Conservation (phyloP, 2,888 invertebrate species). For the Ochropacha duplaris region DNA sequence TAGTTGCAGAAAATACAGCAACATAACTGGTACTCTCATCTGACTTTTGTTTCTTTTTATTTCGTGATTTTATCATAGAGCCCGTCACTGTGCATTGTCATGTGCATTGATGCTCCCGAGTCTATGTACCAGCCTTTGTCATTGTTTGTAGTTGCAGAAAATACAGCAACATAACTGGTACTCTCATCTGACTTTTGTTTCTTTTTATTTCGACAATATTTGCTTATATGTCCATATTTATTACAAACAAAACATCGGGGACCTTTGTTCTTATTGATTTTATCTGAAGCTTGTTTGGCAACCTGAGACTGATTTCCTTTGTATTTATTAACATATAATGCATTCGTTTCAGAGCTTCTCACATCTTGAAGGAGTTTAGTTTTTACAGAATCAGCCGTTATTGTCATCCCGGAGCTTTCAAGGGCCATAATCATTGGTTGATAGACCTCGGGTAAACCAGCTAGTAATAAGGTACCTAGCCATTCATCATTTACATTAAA, state of each 20-base stretch:
- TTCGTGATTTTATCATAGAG: conserved; percentile 6
- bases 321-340: conserved; percentile 1
- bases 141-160: neutral
- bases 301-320: neutral
- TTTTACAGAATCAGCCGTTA: conserved; percentile 7
- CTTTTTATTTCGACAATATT: neutral
- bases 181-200: no score
- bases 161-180: neutral
- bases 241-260: neutral
- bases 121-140: conserved; percentile 1
- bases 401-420: conserved; percentile 8
- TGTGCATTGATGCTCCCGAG: conserved; percentile 10
- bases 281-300: no score
- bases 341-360: neutral
- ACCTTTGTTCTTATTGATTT: no score
- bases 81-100: conserved; percentile 8
- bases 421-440: conserved; percentile 9
- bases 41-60: neutral
- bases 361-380: conserved; percentile 9
- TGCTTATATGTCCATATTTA: neutral
- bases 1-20: conserved; percentile 1
- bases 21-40: neutral
- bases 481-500: conserved; percentile 8
- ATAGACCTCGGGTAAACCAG: conserved; percentile 6
- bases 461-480: conserved; percentile 5